Percentiles rank a stretch among this genome's conserved stretches.
Conservation (phyloP, 2,797 vertebrate genomes). For the Neomorphus geoffroyi region DNA sequence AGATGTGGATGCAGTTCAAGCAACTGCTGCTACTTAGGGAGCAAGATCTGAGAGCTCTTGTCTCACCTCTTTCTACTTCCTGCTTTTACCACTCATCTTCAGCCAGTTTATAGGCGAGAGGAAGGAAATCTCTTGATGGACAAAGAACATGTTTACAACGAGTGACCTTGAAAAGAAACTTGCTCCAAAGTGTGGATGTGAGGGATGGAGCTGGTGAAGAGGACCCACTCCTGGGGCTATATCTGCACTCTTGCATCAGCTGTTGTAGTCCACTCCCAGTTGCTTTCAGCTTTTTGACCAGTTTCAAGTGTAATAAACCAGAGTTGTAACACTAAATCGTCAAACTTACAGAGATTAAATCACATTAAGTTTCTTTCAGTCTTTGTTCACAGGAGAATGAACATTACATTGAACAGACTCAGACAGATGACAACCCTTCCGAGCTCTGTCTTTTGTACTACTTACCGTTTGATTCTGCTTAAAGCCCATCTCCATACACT, state of each 20-base stretch:
- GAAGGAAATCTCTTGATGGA: background rate
- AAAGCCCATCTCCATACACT: background rate
- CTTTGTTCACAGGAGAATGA: background rate
- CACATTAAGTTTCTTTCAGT: background rate
- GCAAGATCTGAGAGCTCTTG: background rate
- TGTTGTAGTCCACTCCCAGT: accelerated
- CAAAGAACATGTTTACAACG: background rate
- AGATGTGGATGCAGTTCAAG: background rate
- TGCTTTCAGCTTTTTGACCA: background rate
- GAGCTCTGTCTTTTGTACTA: accelerated
- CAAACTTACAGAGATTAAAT: background rate
- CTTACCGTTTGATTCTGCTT: background rate
- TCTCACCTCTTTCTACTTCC: background rate
- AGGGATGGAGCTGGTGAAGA: background rate
- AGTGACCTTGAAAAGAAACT: background rate
- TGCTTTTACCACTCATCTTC: background rate
- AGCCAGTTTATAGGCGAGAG: background rate
- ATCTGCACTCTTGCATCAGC: background rate
- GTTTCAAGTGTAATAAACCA: background rate
- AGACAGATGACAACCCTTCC: background rate
- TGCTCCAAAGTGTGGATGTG: background rate
- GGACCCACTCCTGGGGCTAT: background rate
- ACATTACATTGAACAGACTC: background rate
- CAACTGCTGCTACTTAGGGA: accelerated
- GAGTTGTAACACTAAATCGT: background rate